A percentile compares a stretch with the other conserved stretches of the same genome.
Conservation (phyloP, 1,140 invertebrate species). For the Eulimnadia texana region DNA sequence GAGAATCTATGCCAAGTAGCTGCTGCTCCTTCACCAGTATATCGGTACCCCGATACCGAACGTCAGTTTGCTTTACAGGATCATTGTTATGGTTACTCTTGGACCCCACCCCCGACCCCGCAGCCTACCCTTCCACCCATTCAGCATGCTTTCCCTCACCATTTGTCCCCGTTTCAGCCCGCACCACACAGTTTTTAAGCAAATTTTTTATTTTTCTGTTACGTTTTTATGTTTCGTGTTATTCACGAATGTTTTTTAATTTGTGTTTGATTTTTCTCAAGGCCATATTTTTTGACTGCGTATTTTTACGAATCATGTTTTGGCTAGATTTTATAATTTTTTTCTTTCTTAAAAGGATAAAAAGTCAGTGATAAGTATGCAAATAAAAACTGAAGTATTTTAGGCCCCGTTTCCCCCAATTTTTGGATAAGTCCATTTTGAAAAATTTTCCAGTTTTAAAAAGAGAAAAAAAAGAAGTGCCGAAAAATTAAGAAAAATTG, state of each 20-base stretch:
- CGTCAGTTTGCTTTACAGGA: neutral
- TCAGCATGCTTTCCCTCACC: slow-evolving; percentile 6
- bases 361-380: neutral
- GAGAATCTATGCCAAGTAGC: neutral
- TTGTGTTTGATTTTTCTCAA: too few relatives aligned
- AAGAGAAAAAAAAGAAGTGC: too few relatives aligned
- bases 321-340: too few relatives aligned
- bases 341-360: neutral
- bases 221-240: too few relatives aligned
- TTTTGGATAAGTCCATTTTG: neutral
- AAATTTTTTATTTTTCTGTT: neutral
- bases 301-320: too few relatives aligned
- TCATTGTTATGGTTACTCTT: neutral
- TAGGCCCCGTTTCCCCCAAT: neutral
- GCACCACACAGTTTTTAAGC: neutral
- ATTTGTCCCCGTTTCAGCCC: neutral
- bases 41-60: neutral
- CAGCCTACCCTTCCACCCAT: slow-evolving; percentile 2
- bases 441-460: too few relatives aligned
- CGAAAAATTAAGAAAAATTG: too few relatives aligned
- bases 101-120: neutral
- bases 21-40: neutral
- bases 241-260: too few relatives aligned
- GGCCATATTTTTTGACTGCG: too few relatives aligned
- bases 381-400: neutral